These are phyloP conservation scores for Malacosoma neustria DNA, from an alignment of 2,888 invertebrate species.

Conservation along the genomic window DNA sequence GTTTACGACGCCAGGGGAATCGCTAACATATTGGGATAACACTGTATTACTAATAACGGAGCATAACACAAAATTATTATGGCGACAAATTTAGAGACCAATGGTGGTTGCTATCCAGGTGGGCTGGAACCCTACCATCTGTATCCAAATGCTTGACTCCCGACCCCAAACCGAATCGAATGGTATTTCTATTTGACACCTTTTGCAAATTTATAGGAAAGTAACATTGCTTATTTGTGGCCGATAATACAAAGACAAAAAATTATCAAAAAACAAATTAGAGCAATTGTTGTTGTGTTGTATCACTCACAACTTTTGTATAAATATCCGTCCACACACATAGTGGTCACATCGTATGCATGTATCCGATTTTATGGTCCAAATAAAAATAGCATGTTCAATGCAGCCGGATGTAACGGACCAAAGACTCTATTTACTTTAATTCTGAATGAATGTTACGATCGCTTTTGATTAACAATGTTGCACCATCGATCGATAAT, in stretches of 20 bases:
- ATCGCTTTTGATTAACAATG: not conserved
- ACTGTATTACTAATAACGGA: no score
- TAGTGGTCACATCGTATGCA: slow-evolving; percentile 1
- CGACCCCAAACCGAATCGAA: no score
- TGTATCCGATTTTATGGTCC: slow-evolving; percentile 33
- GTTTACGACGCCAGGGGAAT: no score
- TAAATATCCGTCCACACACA: not conserved
- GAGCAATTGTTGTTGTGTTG: not conserved
- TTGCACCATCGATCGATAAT: not conserved
- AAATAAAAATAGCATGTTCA: slow-evolving; percentile 20
- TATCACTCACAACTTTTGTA: not conserved
- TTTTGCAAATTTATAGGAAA: no score
- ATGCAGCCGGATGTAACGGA: slow-evolving; percentile 26
- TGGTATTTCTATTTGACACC: no score
- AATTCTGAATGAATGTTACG: not conserved
- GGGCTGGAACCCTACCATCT: no score
- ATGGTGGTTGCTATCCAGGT: no score
- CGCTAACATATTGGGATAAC: no score
- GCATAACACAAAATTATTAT: no score
- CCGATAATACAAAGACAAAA: not conserved
- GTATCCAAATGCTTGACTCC: no score
- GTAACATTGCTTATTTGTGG: no score
- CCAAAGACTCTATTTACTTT: slow-evolving; percentile 11
- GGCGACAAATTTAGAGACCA: no score
- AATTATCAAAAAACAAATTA: not conserved